Base-by-base conservation (phyloP, 2,113 vertebrate genomes). In the Nematolebias whitei region DNA sequence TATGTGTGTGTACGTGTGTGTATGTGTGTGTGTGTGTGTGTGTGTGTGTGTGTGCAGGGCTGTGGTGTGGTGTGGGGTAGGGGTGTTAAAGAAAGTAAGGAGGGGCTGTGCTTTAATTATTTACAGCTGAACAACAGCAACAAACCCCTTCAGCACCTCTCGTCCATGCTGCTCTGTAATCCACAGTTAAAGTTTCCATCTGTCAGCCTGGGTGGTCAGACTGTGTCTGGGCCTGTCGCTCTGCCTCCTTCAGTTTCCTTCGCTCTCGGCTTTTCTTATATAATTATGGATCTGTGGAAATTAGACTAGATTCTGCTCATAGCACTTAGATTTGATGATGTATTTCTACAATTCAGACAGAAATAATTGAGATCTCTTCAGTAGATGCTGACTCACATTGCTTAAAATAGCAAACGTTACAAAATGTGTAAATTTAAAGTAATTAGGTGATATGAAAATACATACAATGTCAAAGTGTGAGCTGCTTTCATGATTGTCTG, bases 171-270 rank as follows among this genome's bases (percentile, higher is more conserved):
- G 78, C 81, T 84, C 89, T 92, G 69, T 93, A 93, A 93, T 93
- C 92, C 85, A 83, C 83, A 87, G 84, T 89, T 91, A 89, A 87
- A 89, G 79, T 91, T 90, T 92, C 89, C 91, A 87, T 77, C 58
- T 48, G 58, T 85, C 89, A 72, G 87, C 82, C 84, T 93, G 93
- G 92, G 93, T 93, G 93, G 92, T 76, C 92, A 67, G 38, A 19
- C 45, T 58, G 53, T 76, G 57, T 87, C 62, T 84, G 74, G 75
- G 70, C 41, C 20, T 73, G 61, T 82, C 54, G 83, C 67, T 70
- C n/a, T 69, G 59, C 38, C 43, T 58, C 58, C 68, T 40, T 71
- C 60, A 81, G 71, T 72, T 67, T 74, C 44, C 23, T 38, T 67
- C 39, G 70, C 22, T 71, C 50, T 64, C 51, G 12, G 51, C 66